Evolutionary conservation across 2,888 invertebrate species (phyloP), one percentile per base, ranked within the genome.

Genomic region (Drosophila affinis): DNA sequence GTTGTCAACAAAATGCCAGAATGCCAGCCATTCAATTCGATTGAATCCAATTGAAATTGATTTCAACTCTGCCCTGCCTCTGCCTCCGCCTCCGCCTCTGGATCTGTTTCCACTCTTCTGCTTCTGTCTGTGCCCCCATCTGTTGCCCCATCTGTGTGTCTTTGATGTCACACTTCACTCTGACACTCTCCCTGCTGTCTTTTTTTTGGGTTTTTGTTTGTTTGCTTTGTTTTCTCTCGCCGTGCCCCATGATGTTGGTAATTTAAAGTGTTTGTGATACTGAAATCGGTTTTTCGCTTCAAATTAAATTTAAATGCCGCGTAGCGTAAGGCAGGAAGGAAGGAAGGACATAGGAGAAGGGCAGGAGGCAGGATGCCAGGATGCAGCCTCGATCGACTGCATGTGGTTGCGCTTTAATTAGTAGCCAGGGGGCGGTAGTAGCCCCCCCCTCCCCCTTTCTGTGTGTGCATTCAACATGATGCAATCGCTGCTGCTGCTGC

Each of bases 1-100:
- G 82, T 85, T 88, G 84, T 88, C 88, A 88, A 84, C 88, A 87
- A 87, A 84, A 81, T 79, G 79, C 76, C 88, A 81, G 56, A 84
- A 81, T 79, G 79, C 76, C 88, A 81, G 56, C 68, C 79, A 84
- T 88, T 88, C 88, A 88, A 84, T 77, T 79, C 79, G 84, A 83
- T 87, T 84, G 80, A 84, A 82, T 77, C 70, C 85, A 87, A 88
- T 80, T 87, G 78, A 81, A 88, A 80, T 88, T 82, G 78, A 82
- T 87, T 87, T 88, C 72, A 75, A 74, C 78, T 39, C 39, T 44
- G 70, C 24, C 24, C 24, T 21, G 21, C 21, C 21, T 21, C 21
- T 21, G 21, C 21, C 21, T 3, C 21, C 21, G 21, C 21, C 78
- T 39, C 39, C 32, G 70, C 34, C 78, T 3, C 39, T 44, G 70